A percentile compares a stretch with the other conserved stretches of the same genome.
Conservation (phyloP, 2,113 vertebrate genomes). For the Echinops telfairi region DNA sequence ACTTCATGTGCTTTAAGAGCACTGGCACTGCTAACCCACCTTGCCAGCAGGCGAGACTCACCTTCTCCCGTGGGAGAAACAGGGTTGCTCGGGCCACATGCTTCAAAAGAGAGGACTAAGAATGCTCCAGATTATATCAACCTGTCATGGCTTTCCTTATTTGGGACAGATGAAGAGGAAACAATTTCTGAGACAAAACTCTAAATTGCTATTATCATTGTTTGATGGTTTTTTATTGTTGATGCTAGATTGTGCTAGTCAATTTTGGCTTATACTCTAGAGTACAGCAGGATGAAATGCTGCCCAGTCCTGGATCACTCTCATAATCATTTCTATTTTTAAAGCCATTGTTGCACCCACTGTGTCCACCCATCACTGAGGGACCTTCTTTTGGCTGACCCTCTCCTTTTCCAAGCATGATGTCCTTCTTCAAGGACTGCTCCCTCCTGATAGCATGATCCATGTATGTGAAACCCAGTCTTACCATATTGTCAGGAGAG, state of each 20-base stretch:
- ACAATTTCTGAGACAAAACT: not conserved
- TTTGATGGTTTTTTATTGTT: too few relatives aligned
- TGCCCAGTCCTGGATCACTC: not conserved
- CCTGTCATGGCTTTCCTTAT: not conserved
- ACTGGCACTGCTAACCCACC: not conserved
- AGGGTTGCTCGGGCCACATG: not conserved
- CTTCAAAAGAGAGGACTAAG: slow-evolving; percentile 20
- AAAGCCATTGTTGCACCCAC: not conserved
- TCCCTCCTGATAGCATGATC: not conserved
- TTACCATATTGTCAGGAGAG: not conserved
- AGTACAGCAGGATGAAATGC: not conserved
- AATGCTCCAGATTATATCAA: not conserved
- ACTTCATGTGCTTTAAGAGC: slow-evolving; percentile 12
- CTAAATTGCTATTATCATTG: not conserved
- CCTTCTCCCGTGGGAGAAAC: not conserved
- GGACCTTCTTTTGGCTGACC: not conserved
- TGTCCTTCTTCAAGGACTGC: not conserved
- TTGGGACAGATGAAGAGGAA: slow-evolving; percentile 33
- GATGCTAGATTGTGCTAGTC: too few relatives aligned
- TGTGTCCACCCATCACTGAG: not conserved
- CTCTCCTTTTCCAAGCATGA: not conserved
- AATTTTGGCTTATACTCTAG: not conserved
- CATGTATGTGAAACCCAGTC: not conserved
- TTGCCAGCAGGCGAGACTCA: not conserved
- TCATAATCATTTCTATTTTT: not conserved